These are phyloP conservation scores for Peribatodes rhomboidaria DNA, from an alignment of 2,888 invertebrate genomes.

Conservation along the genomic window DNA sequence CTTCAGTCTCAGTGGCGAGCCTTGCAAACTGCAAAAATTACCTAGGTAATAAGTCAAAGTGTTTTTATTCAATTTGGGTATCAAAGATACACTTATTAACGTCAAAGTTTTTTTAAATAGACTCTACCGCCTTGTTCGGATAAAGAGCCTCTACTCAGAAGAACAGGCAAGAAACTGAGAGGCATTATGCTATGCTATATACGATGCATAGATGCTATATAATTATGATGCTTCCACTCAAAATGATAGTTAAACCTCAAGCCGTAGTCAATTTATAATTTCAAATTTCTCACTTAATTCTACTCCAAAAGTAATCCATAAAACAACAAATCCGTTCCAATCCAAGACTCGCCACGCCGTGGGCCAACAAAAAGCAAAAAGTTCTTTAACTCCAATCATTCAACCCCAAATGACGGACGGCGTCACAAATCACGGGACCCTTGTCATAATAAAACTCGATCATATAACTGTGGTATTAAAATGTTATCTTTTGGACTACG, in stretches of 20 bases:
- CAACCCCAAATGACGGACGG: constrained; percentile 47
- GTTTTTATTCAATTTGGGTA: too few species aligned
- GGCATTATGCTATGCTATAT: too few species aligned
- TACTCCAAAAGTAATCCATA: constrained; percentile 14
- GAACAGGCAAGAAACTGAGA: too few species aligned
- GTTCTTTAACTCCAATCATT: constrained; percentile 50
- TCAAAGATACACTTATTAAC: too few species aligned
- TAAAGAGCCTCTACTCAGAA: too few species aligned
- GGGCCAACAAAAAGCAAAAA: constrained; percentile 31
- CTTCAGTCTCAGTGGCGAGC: too few species aligned
- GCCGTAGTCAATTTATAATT: background rate
- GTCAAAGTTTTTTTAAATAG: too few species aligned
- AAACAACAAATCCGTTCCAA: constrained; percentile 35
- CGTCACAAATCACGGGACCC: constrained; percentile 69
- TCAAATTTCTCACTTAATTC: background rate
- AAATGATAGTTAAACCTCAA: background rate
- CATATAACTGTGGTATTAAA: constrained; percentile 52
- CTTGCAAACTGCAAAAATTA: too few species aligned
- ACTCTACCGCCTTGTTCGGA: too few species aligned
- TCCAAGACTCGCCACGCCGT: constrained; percentile 32
- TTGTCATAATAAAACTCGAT: constrained; percentile 72
- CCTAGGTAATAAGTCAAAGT: too few species aligned
- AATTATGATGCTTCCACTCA: background rate
- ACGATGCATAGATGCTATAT: too few species aligned
- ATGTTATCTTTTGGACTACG: constrained; percentile 44